A percentile compares a stretch with the other conserved stretches of the same genome.
Evolutionary conservation across 1,140 invertebrate genomes (phyloP).

Genomic region (Mesaphorura yosii): DNA sequence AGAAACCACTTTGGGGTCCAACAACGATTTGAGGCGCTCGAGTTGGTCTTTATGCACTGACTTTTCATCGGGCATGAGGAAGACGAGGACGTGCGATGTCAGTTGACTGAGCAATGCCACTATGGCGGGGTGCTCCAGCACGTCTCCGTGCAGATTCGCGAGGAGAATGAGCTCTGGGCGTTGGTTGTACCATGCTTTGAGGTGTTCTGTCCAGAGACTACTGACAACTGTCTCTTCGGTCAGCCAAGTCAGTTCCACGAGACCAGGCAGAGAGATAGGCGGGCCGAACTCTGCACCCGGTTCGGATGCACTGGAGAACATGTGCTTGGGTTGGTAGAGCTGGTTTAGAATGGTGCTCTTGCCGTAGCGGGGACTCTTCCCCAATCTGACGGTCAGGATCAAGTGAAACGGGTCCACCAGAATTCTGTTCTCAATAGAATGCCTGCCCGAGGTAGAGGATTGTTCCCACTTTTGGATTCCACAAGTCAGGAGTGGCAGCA

Average conservation of each 20-base stretch:
- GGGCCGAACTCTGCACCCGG: background rate
- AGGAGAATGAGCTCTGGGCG: background rate
- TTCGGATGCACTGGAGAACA: conserved; percentile 1
- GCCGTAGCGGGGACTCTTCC: background rate
- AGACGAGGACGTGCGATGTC: background rate
- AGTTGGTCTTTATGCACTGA: background rate
- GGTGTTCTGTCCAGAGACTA: background rate
- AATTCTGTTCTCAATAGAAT: no score
- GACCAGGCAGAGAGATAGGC: conserved; percentile 1
- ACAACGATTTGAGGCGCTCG: no score
- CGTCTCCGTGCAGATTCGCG: conserved; percentile 11
- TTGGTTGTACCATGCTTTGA: background rate
- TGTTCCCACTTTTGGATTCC: no score
- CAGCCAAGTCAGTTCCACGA: background rate
- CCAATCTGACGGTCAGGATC: background rate
- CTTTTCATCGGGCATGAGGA: background rate
- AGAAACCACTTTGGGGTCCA: background rate
- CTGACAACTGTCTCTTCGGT: background rate
- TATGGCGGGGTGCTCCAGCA: background rate
- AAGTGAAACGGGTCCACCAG: conserved; percentile 7
- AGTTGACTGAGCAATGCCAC: background rate
- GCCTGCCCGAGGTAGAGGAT: no score
- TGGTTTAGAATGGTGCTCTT: conserved; percentile 6
- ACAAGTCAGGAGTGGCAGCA: no score
- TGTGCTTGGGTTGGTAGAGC: background rate